Percentiles rank a stretch among this genome's conserved stretches.
Conservation (phyloP, 2,888 invertebrate species). For the Sympetrum striolatum region DNA sequence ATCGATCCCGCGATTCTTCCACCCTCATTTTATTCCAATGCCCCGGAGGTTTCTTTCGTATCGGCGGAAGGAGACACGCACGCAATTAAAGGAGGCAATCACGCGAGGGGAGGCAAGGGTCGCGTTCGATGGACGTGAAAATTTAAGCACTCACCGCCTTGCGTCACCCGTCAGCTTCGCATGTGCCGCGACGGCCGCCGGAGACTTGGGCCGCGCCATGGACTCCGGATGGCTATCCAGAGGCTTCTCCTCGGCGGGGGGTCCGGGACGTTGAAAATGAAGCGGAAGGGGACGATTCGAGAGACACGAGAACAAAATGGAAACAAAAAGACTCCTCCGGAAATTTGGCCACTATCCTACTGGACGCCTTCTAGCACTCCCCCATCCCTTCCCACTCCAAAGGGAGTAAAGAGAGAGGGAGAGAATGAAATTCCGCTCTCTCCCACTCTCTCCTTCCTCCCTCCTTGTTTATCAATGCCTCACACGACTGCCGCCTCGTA, state of each 20-base stretch:
- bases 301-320: not conserved
- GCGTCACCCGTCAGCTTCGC: not conserved
- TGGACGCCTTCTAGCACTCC: not conserved
- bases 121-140: not conserved
- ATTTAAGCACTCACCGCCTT: not conserved
- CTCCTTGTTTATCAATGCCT: not conserved
- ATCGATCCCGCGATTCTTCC: not conserved
- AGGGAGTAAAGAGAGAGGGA: not conserved
- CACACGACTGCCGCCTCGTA: not conserved
- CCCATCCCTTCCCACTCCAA: not conserved
- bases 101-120: not conserved
- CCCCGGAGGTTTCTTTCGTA: not conserved
- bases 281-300: not conserved
- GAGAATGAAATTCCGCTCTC: not conserved
- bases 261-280: not conserved
- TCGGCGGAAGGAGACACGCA: not conserved
- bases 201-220: constrained; percentile 2
- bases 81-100: not conserved
- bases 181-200: not conserved
- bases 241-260: not conserved
- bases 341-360: not conserved
- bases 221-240: not conserved
- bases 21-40: not conserved
- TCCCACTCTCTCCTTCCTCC: not conserved
- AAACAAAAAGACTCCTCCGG: not conserved